These are phyloP conservation scores for Melinaea marsaeus DNA, from an alignment of 2,888 invertebrate genomes.

Conservation along the genomic window DNA sequence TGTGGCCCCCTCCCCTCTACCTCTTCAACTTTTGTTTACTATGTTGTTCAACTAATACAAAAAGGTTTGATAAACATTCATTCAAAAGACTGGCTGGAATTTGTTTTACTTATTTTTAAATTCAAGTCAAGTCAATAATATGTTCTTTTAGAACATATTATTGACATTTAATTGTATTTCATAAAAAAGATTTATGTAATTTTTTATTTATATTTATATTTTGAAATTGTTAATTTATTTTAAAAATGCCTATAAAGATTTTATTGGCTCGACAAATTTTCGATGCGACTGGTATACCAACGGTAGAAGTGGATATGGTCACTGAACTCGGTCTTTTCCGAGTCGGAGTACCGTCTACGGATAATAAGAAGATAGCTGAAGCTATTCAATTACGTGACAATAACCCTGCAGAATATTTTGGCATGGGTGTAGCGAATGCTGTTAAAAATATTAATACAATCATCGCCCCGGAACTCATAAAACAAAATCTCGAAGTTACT, in stretches of 20 bases:
- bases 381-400: conserved; percentile 96
- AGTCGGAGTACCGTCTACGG: conserved; percentile 97
- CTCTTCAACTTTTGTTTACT: conserved; percentile 30
- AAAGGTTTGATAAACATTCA: conserved; percentile 8
- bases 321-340: conserved; percentile 92
- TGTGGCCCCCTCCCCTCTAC: conserved; percentile 39
- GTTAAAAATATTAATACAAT: conserved; percentile 92
- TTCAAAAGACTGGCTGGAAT: conserved; percentile 10
- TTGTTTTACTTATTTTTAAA: neutral
- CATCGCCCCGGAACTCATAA: conserved; percentile 88
- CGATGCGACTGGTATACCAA: conserved; percentile 97
- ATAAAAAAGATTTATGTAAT: neutral
- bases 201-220: neutral
- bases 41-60: conserved; percentile 23
- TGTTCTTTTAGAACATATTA: neutral
- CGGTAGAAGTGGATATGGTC: conserved; percentile 93
- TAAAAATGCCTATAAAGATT: conserved; percentile 90
- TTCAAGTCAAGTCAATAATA: too few relatives aligned
- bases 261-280: conserved; percentile 97
- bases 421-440: conserved; percentile 95
- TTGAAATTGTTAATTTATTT: neutral
- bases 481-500: conserved; percentile 89
- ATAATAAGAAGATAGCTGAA: conserved; percentile 95
- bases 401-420: conserved; percentile 89
- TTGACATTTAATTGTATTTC: neutral